Conservation (phyloP, 1,140 invertebrate species). For the Idris sp. region DNA sequence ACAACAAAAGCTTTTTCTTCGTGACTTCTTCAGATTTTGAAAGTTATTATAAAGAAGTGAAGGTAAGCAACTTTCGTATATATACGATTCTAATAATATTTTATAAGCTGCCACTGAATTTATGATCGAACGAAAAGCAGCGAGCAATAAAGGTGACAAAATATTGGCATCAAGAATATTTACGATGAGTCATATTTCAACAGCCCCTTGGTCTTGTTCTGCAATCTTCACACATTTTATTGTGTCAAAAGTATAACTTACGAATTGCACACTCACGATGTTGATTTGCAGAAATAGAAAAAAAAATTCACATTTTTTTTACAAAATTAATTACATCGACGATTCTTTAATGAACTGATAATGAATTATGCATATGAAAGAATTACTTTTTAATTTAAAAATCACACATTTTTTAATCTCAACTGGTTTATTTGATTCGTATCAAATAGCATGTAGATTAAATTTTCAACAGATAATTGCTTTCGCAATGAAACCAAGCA, state of each 20-base stretch:
- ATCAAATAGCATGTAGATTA: too few relatives aligned
- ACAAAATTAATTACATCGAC: too few relatives aligned
- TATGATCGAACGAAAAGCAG: slow-evolving; percentile 70
- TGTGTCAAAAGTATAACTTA: slow-evolving; percentile 33
- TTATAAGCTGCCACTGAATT: slow-evolving; percentile 70
- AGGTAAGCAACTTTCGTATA: slow-evolving; percentile 25
- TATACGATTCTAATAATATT: slow-evolving; percentile 42
- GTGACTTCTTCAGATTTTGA: too few relatives aligned
- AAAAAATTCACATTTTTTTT: too few relatives aligned
- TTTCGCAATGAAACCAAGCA: too few relatives aligned
- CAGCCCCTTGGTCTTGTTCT: slow-evolving; percentile 35
- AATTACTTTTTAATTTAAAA: too few relatives aligned
- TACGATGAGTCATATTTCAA: slow-evolving; percentile 67
- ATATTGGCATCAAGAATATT: slow-evolving; percentile 73
- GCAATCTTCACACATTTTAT: slow-evolving; percentile 51
- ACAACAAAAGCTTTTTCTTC: too few relatives aligned
- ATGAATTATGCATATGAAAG: too few relatives aligned
- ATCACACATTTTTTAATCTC: too few relatives aligned
- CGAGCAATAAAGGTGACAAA: slow-evolving; percentile 74
- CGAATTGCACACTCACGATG: slow-evolving; percentile 23
- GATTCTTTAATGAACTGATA: too few relatives aligned
- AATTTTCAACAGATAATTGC: too few relatives aligned
- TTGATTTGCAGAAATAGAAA: not conserved
- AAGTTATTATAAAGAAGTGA: slow-evolving; percentile 28
- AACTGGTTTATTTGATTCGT: too few relatives aligned